A percentile compares a stretch with the other conserved stretches of the same genome.
Evolutionary conservation across 2,888 invertebrate species (phyloP).

Genomic region (Quadroppia sp.): DNA sequence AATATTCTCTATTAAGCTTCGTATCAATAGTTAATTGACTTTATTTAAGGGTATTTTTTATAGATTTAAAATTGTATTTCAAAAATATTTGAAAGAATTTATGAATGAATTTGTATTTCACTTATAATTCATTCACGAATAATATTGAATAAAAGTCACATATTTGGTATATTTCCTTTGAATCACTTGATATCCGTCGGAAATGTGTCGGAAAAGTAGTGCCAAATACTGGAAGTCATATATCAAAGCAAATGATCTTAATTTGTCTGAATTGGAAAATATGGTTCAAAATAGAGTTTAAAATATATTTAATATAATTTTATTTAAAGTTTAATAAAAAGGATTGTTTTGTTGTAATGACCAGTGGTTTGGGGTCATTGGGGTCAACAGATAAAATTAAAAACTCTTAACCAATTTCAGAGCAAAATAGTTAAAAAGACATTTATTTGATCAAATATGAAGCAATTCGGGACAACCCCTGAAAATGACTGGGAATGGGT

Average conservation of each 20-base stretch:
- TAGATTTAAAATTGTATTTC: too few species aligned
- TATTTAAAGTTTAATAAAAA: neutral
- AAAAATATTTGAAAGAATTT: too few species aligned
- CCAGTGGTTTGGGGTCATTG: too few species aligned
- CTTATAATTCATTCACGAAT: neutral
- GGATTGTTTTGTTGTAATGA: too few species aligned
- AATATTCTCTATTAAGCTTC: too few species aligned
- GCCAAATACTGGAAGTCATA: slow-evolving; percentile 23
- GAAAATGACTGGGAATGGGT: neutral
- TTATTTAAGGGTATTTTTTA: too few species aligned
- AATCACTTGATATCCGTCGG: slow-evolving; percentile 26
- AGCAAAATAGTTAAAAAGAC: too few species aligned
- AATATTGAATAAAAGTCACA: neutral
- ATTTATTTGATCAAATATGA: too few species aligned
- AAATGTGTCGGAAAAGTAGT: slow-evolving; percentile 28
- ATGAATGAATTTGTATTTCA: neutral
- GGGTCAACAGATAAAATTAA: too few species aligned
- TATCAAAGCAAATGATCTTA: slow-evolving; percentile 20
- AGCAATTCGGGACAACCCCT: too few species aligned
- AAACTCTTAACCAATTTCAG: too few species aligned
- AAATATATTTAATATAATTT: neutral
- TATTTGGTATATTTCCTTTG: slow-evolving; percentile 5
- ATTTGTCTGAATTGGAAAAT: slow-evolving; percentile 27
- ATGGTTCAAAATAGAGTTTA: slow-evolving; percentile 1
- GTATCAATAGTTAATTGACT: too few species aligned